Evolutionary conservation across 2,113 vertebrate genomes (phyloP).

Genomic region (Vireo altiloquus): DNA sequence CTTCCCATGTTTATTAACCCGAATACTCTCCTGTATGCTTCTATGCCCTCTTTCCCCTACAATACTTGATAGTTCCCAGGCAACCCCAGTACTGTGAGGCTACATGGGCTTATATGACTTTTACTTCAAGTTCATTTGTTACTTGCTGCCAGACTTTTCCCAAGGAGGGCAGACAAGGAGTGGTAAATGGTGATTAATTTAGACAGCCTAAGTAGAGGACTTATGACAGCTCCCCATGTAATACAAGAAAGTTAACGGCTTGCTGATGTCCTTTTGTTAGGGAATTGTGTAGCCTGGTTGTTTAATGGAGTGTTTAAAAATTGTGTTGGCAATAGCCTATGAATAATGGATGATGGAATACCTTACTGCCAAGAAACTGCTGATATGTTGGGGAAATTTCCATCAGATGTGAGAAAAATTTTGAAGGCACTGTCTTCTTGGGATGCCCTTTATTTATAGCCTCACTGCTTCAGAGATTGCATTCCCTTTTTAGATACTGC

Average conservation of each 20-base stretch:
- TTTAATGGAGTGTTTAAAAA: slow-evolving; percentile 55
- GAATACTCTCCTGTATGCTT: neutral
- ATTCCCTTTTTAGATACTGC: neutral
- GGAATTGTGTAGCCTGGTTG: slow-evolving; percentile 33
- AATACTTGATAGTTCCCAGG: neutral
- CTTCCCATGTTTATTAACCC: neutral
- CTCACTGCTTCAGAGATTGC: neutral
- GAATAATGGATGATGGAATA: slow-evolving; percentile 49
- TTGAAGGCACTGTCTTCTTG: slow-evolving; percentile 16
- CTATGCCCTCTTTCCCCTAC: neutral
- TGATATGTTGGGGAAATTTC: slow-evolving; percentile 18
- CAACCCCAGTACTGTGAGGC: neutral
- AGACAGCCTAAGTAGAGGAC: neutral
- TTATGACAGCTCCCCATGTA: neutral
- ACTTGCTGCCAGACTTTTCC: slow-evolving; percentile 19
- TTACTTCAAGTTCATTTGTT: neutral
- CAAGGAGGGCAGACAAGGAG: neutral
- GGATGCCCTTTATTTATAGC: slow-evolving; percentile 25
- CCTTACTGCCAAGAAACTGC: slow-evolving; percentile 22
- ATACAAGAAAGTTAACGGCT: slow-evolving; percentile 22
- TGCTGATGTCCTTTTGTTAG: slow-evolving; percentile 36
- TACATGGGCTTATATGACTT: neutral
- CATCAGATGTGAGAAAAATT: neutral
- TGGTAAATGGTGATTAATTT: slow-evolving; percentile 32
- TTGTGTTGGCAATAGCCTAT: slow-evolving; percentile 37